phyloP scores from a whole-genome alignment of 1,140 invertebrate species.

The Arion vulgaris region DNA sequence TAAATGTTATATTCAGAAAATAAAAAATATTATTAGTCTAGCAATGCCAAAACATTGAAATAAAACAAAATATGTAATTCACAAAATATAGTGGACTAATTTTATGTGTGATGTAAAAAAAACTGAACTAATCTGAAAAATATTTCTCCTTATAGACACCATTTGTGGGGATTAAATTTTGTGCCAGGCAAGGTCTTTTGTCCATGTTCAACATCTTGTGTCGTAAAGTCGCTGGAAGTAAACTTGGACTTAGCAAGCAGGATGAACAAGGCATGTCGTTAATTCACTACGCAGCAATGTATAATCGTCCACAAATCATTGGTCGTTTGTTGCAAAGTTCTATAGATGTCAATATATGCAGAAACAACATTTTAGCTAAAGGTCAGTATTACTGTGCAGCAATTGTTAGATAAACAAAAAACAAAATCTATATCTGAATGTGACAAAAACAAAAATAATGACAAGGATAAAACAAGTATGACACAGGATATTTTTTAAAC shows the following conservation, averaged over 20 bases:
- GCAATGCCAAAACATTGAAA: too few species aligned
- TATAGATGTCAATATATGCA: constrained; percentile 68
- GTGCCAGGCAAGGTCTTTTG: constrained; percentile 67
- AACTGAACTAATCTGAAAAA: background rate
- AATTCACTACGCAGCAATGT: constrained; percentile 71
- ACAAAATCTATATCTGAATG: too few species aligned
- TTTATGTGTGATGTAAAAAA: too few species aligned
- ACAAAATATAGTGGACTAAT: too few species aligned
- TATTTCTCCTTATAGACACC: constrained; percentile 58
- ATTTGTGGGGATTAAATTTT: constrained; percentile 60
- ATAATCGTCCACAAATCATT: constrained; percentile 70
- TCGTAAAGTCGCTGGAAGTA: constrained; percentile 64
- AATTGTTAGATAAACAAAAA: too few species aligned
- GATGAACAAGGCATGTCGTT: constrained; percentile 70
- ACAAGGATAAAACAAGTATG: too few species aligned
- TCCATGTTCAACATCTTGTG: constrained; percentile 66
- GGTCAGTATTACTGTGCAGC: constrained; percentile 51
- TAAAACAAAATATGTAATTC: too few species aligned
- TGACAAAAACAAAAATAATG: too few species aligned
- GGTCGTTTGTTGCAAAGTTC: constrained; percentile 64
- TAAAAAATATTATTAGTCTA: too few species aligned
- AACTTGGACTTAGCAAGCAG: constrained; percentile 64
- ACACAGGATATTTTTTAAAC: too few species aligned
- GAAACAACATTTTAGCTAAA: constrained; percentile 65
- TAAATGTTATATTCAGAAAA: too few species aligned